Evolutionary conservation across 2,797 vertebrate genomes (phyloP).

Genomic region (Toxotes lorentzi): DNA sequence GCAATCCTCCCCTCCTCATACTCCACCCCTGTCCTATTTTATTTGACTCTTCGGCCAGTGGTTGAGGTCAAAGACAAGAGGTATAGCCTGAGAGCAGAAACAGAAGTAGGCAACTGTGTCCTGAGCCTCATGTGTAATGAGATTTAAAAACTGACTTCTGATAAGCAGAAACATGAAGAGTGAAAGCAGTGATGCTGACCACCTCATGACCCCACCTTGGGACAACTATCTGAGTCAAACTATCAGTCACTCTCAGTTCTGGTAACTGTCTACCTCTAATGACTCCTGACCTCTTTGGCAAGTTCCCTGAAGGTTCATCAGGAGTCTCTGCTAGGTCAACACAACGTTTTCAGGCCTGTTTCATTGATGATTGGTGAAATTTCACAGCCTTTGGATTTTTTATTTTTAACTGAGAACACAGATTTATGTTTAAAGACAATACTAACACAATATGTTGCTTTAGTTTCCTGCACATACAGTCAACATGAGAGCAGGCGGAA

Average conservation of each 20-base stretch:
- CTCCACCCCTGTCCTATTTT: slow-evolving; percentile 39
- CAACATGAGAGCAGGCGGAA: neutral
- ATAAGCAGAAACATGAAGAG: slow-evolving; percentile 24
- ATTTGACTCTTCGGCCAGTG: slow-evolving; percentile 39
- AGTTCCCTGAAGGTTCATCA: slow-evolving; percentile 39
- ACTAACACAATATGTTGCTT: neutral
- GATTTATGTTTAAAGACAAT: neutral
- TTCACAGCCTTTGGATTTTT: neutral
- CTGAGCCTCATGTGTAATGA: neutral
- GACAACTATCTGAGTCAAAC: slow-evolving; percentile 49
- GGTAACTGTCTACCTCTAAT: slow-evolving; percentile 36
- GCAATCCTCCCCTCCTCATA: slow-evolving; percentile 18
- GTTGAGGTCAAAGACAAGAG: slow-evolving; percentile 32
- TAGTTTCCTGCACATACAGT: neutral
- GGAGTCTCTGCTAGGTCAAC: slow-evolving; percentile 13
- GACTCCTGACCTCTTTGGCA: slow-evolving; percentile 41
- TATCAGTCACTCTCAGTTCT: slow-evolving; percentile 51
- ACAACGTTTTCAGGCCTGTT: slow-evolving; percentile 29
- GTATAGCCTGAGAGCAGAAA: neutral
- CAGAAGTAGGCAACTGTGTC: neutral
- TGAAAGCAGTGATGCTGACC: slow-evolving; percentile 25
- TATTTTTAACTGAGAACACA: neutral
- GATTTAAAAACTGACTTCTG: neutral
- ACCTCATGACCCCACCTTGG: slow-evolving; percentile 40
- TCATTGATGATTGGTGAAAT: neutral